Evolutionary conservation across 1,140 invertebrate genomes (phyloP), one percentile per base, ranked within the genome.

Genomic region (Phymorhynchus buccinoides): DNA sequence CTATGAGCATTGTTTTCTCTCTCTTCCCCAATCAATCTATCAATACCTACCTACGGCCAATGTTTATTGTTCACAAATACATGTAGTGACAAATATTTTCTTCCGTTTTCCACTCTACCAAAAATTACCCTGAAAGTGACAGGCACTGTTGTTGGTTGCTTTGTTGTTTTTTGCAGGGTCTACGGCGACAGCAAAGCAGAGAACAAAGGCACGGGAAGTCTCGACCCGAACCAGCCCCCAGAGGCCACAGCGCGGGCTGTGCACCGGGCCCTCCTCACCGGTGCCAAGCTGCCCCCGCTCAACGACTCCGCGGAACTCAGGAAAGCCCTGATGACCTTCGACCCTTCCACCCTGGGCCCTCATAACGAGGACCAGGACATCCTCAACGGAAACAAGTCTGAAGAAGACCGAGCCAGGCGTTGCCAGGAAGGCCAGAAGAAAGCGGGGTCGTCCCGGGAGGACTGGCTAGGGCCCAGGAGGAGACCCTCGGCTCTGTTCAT

Each of bases 151-250:
- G 3, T 12, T 37, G 22, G 6, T 75, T 6, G 4, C 6, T 35
- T n/a, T 32, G 48, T 16, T 82, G 7, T 27, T 68, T 71, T 14
- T 68, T 44, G 27, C 81, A 83, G 81, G 9, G 81, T 83, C 16
- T 73, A 71, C 32, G 81, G 81, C 37, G 18, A 41, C 7, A 37
- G 39, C 32, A 56, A 52, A n/a, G 30, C 52, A 9, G 44, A 41
- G 4, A 37, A 68, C 39, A 18, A 35, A 7, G 44, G 3, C 66
- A 83, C 39, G 32, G 30, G n/a, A 22, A 3, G 9, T 39, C 7
- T 9, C 27, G 56, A 62, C 18, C n/a, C 56, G 4, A 22, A 27
- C 56, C n/a, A 27, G n/a, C 3, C 44, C 6, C 62, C 62, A 3
- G 9, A 39, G n/a, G 16, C 35, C 41, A 1, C 73, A 7, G 66